Evolutionary conservation across 2,797 vertebrate genomes (phyloP), one percentile per base, ranked within the genome.

Genomic region (Podarcis siculus): DNA sequence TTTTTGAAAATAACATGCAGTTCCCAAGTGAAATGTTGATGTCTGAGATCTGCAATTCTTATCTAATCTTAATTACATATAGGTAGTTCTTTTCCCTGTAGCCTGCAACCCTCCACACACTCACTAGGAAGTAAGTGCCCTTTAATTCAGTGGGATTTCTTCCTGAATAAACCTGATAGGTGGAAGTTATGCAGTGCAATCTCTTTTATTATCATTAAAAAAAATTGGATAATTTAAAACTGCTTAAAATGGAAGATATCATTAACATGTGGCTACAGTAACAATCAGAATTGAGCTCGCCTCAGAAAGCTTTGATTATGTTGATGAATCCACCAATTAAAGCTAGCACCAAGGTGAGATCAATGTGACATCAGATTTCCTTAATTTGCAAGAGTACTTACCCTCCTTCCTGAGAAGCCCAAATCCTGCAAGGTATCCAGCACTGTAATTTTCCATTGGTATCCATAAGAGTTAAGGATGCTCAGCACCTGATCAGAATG

Each of bases 1-100:
- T 88, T 94, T 90, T 93, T 93, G 81, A 90, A 91, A 94, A 93
- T 76, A 79, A 87, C 75, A 45, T 88, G 84, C n/a, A 91, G n/a
- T 84, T 93, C 81, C 81, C 88, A 86, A 76, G 45, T 94, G 86
- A 94, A 89, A 87, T 87, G 64, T 79, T 92, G 49, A 72, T 21
- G 75, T 86, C 58, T 66, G 90, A 90, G 12, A 84, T 79, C 86
- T 78, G 76, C 25, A 27, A 64, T 35, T 66, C 66, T 89, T 89
- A 10, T 77, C 87, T 91, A 86, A 87, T 85, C 86, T 90, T 17
- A 87, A 5, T 30, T 10, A 4, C 69, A 73, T 79, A 2, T 8
- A 45, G 73, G n/a, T 88, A 87, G 90, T 90, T n/a, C 80, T 66
- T 25, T 89, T 86, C 82, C 37, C 61, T 88, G 90, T 13, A 58